These are phyloP conservation scores for Falcaria lacertinaria DNA, from an alignment of 2,888 invertebrate species.

Conservation along the genomic window DNA sequence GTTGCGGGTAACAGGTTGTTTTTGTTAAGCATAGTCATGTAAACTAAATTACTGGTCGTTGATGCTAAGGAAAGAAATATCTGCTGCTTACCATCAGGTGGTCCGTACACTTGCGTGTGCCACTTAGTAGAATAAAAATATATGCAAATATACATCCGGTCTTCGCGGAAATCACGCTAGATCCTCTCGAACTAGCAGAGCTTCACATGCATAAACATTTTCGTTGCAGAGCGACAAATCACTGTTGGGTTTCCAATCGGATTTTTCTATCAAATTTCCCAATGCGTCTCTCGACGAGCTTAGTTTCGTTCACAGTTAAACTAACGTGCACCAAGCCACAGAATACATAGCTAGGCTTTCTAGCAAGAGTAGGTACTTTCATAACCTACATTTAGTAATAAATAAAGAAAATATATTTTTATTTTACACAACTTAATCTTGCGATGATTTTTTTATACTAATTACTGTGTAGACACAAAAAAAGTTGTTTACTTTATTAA, in stretches of 20 bases:
- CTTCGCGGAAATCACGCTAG: too few species aligned
- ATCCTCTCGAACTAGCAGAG: neutral
- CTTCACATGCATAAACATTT: conserved; percentile 16
- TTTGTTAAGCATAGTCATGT: too few species aligned
- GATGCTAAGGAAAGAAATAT: too few species aligned
- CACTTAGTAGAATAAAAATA: too few species aligned
- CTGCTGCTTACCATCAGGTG: too few species aligned
- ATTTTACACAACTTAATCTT: conserved; percentile 1
- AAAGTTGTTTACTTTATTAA: conserved; percentile 52
- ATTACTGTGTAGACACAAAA: conserved; percentile 41
- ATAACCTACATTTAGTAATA: neutral
- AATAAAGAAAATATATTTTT: neutral
- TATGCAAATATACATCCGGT: too few species aligned
- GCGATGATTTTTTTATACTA: conserved; percentile 24
- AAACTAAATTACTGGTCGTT: too few species aligned
- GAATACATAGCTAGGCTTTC: neutral
- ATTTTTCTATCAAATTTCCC: conserved; percentile 49
- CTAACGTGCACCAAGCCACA: neutral
- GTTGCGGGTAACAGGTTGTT: too few species aligned
- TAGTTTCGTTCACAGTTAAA: conserved; percentile 8
- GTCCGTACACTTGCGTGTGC: too few species aligned
- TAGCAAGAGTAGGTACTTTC: neutral
- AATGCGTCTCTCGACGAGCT: conserved; percentile 22
- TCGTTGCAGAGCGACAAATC: conserved; percentile 25
- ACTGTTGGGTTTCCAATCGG: conserved; percentile 46